Evolutionary conservation across 2,888 invertebrate genomes (phyloP).

Genomic region (Phalera bucephala): DNA sequence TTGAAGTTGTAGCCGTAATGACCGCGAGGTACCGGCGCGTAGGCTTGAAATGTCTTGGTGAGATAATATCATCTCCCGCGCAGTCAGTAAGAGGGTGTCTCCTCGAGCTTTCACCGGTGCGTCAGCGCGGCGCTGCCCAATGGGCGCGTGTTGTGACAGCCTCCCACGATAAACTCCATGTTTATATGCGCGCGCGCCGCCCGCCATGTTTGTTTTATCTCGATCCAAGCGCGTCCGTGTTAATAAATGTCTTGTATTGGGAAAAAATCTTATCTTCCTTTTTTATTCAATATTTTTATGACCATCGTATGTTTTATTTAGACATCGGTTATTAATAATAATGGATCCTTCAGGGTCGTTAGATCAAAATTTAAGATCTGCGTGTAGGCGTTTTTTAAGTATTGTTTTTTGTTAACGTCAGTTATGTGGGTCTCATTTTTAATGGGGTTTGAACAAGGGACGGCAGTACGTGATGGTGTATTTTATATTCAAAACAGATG

Average conservation of each 20-base stretch:
- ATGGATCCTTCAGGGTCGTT: conserved; percentile 73
- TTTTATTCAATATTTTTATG: conserved; percentile 67
- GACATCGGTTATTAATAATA: conserved; percentile 81
- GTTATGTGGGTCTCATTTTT: conserved; percentile 71
- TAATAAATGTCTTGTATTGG: conserved; percentile 78
- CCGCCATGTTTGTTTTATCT: conserved; percentile 83
- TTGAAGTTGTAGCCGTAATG: conserved; percentile 41
- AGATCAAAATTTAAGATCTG: conserved; percentile 78
- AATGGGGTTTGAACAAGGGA: conserved; percentile 66
- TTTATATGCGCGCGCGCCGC: conserved; percentile 76
- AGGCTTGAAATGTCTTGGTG: conserved; percentile 61
- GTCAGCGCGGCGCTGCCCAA: conserved; percentile 58
- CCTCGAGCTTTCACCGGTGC: conserved; percentile 73
- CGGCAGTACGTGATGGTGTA: conserved; percentile 57
- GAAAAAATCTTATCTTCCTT: conserved; percentile 57
- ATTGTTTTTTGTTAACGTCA: conserved; percentile 59
- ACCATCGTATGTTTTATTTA: conserved; percentile 73
- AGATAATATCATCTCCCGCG: conserved; percentile 67
- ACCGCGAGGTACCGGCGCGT: conserved; percentile 55
- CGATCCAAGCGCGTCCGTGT: conserved; percentile 74
- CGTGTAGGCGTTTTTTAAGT: conserved; percentile 64
- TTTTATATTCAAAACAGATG: conserved; percentile 81
- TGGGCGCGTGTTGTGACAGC: conserved; percentile 80
- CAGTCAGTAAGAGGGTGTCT: conserved; percentile 55
- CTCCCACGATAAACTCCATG: conserved; percentile 79